Conservation (phyloP, 1,140 invertebrate species). For the Augochlora pura region DNA sequence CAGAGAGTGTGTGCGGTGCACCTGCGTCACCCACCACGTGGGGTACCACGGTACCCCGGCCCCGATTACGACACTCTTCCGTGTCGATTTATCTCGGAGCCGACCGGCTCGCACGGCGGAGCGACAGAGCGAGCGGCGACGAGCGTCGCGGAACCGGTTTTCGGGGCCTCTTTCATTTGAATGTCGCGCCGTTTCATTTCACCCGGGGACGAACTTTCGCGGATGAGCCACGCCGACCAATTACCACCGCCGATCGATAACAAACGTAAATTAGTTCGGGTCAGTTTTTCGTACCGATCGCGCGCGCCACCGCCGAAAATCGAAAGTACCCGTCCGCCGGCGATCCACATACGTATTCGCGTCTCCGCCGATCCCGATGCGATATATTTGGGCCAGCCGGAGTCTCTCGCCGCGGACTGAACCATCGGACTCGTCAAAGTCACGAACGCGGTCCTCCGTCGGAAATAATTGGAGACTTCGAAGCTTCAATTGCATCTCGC, state of each 20-base stretch:
- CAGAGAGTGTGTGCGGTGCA: constrained; percentile 41
- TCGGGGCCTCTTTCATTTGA: constrained; percentile 58
- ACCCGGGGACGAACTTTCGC: constrained; percentile 63
- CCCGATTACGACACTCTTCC: constrained; percentile 68
- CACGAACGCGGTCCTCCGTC: too few species aligned
- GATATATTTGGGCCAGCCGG: not conserved
- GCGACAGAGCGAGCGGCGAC: constrained; percentile 32
- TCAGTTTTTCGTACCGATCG: constrained; percentile 40
- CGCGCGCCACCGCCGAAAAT: constrained; percentile 21
- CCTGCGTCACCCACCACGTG: constrained; percentile 59
- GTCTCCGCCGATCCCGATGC: too few species aligned
- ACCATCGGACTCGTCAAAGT: too few species aligned
- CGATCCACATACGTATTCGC: too few species aligned
- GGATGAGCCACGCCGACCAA: constrained; percentile 48
- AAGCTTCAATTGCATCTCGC: too few species aligned
- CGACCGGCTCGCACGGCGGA: constrained; percentile 26
- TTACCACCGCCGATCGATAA: constrained; percentile 54
- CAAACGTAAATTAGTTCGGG: constrained; percentile 63
- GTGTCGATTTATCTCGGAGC: constrained; percentile 61
- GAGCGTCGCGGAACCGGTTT: constrained; percentile 56
- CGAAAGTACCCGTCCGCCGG: constrained; percentile 23
- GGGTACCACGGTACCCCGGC: constrained; percentile 54
- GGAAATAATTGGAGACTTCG: too few species aligned
- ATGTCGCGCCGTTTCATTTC: constrained; percentile 63
- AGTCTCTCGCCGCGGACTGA: too few species aligned